These are phyloP conservation scores for Doris montereyensis DNA, from an alignment of 2,888 invertebrate genomes.

Conservation along the genomic window DNA sequence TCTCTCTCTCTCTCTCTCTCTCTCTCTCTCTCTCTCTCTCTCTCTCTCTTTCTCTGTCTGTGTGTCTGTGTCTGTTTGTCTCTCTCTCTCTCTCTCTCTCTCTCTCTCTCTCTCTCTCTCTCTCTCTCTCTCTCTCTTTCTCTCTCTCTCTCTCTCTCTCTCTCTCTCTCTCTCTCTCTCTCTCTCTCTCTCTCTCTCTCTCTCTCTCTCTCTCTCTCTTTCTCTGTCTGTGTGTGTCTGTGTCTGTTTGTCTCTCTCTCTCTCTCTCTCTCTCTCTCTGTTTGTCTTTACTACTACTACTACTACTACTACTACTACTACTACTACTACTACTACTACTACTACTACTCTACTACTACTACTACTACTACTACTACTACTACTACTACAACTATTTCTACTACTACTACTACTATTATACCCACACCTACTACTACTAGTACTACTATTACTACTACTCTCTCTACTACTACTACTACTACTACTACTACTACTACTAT, in stretches of 20 bases:
- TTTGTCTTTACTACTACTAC: no score
- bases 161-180: background rate
- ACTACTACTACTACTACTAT: background rate
- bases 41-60: conserved; percentile 1
- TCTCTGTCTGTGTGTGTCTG: no score
- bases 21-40: no score
- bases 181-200: conserved; percentile 26
- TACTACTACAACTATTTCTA: no score
- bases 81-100: conserved; percentile 25
- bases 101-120: conserved; percentile 22
- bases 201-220: background rate
- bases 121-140: background rate
- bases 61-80: no score
- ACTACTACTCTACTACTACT: no score
- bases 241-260: no score
- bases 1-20: no score
- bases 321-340: conserved; percentile 12
- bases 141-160: background rate
- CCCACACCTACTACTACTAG: no score
- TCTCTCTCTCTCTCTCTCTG: no score
- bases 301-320: conserved; percentile 20
- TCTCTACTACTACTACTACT: background rate
- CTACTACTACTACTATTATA: no score
- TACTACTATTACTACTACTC: no score
- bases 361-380: background rate